phyloP scores from a whole-genome alignment of 1,140 invertebrate species.

The Anastrepha obliqua region DNA sequence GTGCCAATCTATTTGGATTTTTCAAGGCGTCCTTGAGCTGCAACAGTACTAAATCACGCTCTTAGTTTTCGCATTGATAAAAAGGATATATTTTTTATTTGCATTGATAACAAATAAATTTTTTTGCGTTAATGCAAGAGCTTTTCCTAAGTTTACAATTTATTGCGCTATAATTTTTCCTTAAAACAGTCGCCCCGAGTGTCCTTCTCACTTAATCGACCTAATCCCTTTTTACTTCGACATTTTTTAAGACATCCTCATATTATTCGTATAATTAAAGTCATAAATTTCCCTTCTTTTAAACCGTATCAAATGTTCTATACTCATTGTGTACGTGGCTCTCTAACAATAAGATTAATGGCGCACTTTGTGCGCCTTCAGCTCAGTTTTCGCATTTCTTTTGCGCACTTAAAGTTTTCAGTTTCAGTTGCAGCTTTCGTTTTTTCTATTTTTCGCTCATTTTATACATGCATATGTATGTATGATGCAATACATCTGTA shows the following conservation, averaged over 20 bases:
- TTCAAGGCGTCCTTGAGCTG: too few relatives aligned
- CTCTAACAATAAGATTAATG: neutral
- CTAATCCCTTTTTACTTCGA: neutral
- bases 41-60: too few relatives aligned
- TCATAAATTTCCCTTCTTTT: neutral
- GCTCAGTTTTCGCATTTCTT: neutral
- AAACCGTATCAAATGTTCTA: neutral
- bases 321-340: neutral
- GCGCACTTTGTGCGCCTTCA: neutral
- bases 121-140: too few relatives aligned
- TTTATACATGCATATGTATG: too few relatives aligned
- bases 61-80: too few relatives aligned
- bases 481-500: too few relatives aligned
- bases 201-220: neutral
- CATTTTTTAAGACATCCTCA: neutral
- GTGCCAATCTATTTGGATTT: too few relatives aligned
- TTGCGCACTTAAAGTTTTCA: slow-evolving; percentile 8
- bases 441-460: neutral
- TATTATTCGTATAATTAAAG: neutral
- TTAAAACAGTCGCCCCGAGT: neutral
- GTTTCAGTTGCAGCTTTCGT: neutral
- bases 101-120: too few relatives aligned
- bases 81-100: too few relatives aligned
- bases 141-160: neutral
- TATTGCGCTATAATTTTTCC: neutral